Conservation (phyloP, 2,888 invertebrate species). For the Cosmia trapezina region DNA sequence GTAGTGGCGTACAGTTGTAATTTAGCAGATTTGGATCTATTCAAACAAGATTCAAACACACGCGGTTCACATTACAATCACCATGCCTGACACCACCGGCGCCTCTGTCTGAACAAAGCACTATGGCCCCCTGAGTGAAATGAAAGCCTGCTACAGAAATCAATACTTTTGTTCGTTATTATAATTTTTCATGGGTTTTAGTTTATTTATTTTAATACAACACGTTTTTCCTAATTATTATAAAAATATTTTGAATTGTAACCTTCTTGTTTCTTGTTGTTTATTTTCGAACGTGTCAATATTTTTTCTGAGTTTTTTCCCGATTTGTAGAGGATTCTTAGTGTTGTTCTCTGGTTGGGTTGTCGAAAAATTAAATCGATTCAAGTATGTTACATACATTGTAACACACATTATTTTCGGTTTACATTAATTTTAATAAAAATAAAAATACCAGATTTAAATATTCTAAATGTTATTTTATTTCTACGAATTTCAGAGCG, state of each 20-base stretch:
- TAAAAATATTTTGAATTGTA: neutral
- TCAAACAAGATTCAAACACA: neutral
- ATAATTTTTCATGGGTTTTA: neutral
- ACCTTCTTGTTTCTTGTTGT: constrained; percentile 31
- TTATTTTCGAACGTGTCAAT: constrained; percentile 56
- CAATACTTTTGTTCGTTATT: neutral
- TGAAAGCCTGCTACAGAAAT: neutral
- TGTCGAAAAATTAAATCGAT: constrained; percentile 13
- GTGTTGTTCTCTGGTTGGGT: constrained; percentile 25
- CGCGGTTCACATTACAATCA: neutral
- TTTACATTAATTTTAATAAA: neutral
- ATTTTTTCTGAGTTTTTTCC: constrained; percentile 56
- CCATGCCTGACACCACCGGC: neutral
- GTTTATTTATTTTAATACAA: neutral
- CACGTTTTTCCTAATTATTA: neutral
- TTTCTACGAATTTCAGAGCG: neutral
- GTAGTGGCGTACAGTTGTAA: neutral
- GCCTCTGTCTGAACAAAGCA: neutral
- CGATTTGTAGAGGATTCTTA: constrained; percentile 23
- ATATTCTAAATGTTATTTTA: neutral
- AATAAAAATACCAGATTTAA: neutral
- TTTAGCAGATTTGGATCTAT: neutral
- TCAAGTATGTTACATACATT: neutral
- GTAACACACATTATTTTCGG: neutral
- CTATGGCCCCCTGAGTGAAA: neutral